Base-by-base conservation (phyloP, 2,888 invertebrate species). In the Microdon myrmicae region DNA sequence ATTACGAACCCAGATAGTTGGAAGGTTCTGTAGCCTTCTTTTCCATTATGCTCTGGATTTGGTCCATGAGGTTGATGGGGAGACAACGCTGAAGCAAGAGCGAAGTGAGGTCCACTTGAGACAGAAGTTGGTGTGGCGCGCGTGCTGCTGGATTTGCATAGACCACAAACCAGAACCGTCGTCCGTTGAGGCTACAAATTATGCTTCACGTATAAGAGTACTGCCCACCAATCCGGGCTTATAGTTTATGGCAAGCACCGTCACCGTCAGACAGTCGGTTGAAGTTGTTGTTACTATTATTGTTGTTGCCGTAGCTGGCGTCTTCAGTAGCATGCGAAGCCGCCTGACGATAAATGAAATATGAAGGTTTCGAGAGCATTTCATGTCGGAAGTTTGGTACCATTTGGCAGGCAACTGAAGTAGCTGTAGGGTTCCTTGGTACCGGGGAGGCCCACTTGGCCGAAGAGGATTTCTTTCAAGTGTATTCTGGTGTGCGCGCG, bases 101-200 rank as follows among this genome's bases (percentile, higher is more conserved):
- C n/a, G n/a, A n/a, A n/a, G n/a, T n/a, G n/a, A n/a, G n/a, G n/a
- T n/a, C n/a, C n/a, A n/a, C n/a, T n/a, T n/a, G n/a, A n/a, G n/a
- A 10, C 6, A 8, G 20, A 10, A 8, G 25, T 8, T 22, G 16
- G 25, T 23, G 35, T 37, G 48, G 55, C 60, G 60, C 60, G 60
- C 55, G 60, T 55, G 60, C 25, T 55, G 60, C 25, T 60, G 60
- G 38, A 60, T 60, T 60, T 60, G 60, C 60, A 60, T 60, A 60
- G 60, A 37, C 48, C 55, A 48, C 44, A 38, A n/a, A 55, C 45
- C 26, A 31, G 54, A 60, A 28, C 26, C 35, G 22, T 29, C 8
- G 37, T 43, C 39, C n/a, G n/a, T n/a, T n/a, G n/a, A n/a, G 17
- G 60, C 38, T 43, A 60, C 60, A 60, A 55, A 55, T 55, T 55